Evolutionary conservation across 2,797 vertebrate species (phyloP), one percentile per base, ranked within the genome.

Genomic region (Sebastes wilsoni): DNA sequence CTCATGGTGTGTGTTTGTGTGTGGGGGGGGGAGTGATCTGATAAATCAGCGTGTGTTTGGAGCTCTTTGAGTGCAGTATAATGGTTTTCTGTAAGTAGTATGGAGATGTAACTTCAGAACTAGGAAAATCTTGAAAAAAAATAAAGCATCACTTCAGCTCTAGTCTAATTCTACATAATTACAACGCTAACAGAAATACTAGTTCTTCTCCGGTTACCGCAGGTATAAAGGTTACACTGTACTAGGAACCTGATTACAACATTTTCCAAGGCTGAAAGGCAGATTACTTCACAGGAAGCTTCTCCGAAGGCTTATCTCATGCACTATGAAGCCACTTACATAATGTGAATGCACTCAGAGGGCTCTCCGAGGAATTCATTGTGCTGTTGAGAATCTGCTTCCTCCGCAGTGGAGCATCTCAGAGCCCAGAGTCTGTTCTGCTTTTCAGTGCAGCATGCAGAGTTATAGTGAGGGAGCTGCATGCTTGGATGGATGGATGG

Each of bases 231-330:
- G 66, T 84, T 76, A 34, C 30, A 36, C 36, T 34, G 46, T 25
- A 27, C 27, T 8, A 42, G n/a, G 52, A 69, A 54, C 23, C 59
- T 12, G 20, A 79, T 83, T 77, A 62, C 22, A 13, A 54, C 18
- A 60, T n/a, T 68, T 72, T 79, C 22, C 80, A 81, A 52, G 59
- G 80, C 71, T 74, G 18, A 65, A 60, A 77, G 14, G 23, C 54
- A 66, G 70, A 80, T 78, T 59, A 72, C 32, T 71, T 80, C 36
- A 82, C 71, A 75, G 80, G 59, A 88, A 86, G 83, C 64, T 9
- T 87, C 83, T 70, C 75, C 52, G 16, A 79, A 59, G 72, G 58
- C 81, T 84, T 79, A 76, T 84, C 76, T 83, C 46, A 62, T 70
- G 59, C 65, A 22, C 52, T 56, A 11, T 72, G 77, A 72, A 75